These are phyloP conservation scores for Calosoma granatense DNA, from an alignment of 1,140 invertebrate species.

Conservation along the genomic window DNA sequence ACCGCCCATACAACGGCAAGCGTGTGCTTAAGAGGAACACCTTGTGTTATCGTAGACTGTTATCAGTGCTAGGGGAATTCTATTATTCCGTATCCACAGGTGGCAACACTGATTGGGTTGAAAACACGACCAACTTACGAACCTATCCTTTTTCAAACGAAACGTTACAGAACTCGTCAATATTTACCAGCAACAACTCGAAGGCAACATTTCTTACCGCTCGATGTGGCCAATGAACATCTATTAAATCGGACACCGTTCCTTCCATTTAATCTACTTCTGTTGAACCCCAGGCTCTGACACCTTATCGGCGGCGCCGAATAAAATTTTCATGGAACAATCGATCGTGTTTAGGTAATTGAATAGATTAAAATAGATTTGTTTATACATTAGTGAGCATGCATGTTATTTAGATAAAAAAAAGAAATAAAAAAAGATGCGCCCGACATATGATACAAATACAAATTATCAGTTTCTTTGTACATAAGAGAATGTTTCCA, in stretches of 20 bases:
- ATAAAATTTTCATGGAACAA: too few relatives aligned
- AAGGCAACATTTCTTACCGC: neutral
- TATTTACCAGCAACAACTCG: neutral
- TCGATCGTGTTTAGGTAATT: too few relatives aligned
- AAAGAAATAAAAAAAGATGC: too few relatives aligned
- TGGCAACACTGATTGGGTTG: conserved; percentile 1
- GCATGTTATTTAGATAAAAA: too few relatives aligned
- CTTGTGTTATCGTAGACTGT: neutral
- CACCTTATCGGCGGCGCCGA: too few relatives aligned
- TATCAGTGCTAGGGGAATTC: neutral
- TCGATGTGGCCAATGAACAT: neutral
- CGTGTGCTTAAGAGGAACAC: too few relatives aligned
- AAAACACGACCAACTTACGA: neutral
- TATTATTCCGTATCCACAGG: conserved; percentile 4
- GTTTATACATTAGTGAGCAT: neutral
- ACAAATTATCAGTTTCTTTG: too few relatives aligned
- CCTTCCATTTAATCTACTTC: neutral
- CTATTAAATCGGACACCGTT: neutral
- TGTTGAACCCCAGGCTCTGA: neutral
- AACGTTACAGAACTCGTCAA: neutral
- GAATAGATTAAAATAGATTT: neutral
- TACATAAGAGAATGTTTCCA: too few relatives aligned
- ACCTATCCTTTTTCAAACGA: neutral
- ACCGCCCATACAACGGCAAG: too few relatives aligned
- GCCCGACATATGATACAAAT: too few relatives aligned